These are phyloP conservation scores for Probosciger aterrimus DNA, from an alignment of 2,113 vertebrate species.

Conservation along the genomic window DNA sequence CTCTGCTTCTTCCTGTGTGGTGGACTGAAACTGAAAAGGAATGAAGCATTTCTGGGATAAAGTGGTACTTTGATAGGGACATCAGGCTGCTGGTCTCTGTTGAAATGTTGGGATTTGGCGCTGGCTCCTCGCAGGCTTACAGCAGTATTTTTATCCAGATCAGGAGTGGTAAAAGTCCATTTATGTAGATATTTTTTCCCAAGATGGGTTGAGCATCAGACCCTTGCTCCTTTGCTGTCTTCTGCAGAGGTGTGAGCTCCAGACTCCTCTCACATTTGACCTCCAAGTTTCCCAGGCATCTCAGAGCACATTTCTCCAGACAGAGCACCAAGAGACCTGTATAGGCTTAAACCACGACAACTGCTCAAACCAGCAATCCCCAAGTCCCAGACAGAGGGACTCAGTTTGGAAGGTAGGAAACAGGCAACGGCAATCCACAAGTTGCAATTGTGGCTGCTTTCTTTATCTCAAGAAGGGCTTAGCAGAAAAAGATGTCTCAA, in stretches of 20 bases:
- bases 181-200: background rate
- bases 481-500: background rate
- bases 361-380: background rate
- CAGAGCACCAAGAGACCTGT: background rate
- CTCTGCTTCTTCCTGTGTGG: background rate
- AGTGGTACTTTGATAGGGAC: background rate
- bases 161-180: background rate
- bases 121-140: background rate
- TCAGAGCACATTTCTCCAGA: background rate
- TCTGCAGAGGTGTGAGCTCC: background rate
- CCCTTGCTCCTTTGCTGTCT: background rate
- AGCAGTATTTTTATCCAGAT: background rate
- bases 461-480: background rate
- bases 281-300: background rate
- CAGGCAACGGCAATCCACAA: background rate
- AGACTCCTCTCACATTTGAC: background rate
- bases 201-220: background rate
- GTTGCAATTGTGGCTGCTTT: background rate
- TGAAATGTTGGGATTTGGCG: accelerated
- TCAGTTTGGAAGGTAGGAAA: background rate
- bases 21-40: background rate
- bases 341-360: background rate
- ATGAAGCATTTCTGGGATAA: background rate
- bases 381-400: background rate
- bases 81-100: background rate